Evolutionary conservation across 2,797 vertebrate species (phyloP).

Genomic region (Mastacembelus armatus): DNA sequence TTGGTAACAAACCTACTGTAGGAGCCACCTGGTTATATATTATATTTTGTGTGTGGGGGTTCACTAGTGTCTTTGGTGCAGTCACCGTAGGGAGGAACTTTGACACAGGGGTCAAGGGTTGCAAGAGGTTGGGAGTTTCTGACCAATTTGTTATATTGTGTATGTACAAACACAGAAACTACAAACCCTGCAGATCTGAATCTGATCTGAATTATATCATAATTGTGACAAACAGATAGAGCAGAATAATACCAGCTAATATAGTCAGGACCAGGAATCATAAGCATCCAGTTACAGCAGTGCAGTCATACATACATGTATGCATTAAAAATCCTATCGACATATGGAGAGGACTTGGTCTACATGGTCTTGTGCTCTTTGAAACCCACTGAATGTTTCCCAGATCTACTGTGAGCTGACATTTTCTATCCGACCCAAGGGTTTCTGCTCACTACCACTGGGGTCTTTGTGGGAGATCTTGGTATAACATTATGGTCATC

Average conservation of each 20-base stretch:
- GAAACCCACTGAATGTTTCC: slow-evolving; percentile 14
- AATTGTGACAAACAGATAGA: neutral
- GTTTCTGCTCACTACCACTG: slow-evolving; percentile 33
- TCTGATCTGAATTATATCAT: no score
- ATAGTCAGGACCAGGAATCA: slow-evolving; percentile 11
- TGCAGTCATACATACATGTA: neutral
- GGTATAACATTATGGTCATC: slow-evolving; percentile 63
- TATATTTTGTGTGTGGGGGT: no score
- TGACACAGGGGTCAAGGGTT: no score
- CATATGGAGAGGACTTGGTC: slow-evolving; percentile 30
- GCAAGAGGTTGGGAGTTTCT: no score
- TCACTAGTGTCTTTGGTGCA: no score
- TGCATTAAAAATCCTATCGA: slow-evolving; percentile 6
- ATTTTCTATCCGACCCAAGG: slow-evolving; percentile 9
- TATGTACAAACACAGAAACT: no score
- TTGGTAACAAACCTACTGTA: no score
- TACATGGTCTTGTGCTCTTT: neutral
- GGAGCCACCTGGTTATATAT: no score
- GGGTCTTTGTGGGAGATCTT: slow-evolving; percentile 53
- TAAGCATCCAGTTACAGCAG: slow-evolving; percentile 36
- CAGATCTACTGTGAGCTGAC: slow-evolving; percentile 7
- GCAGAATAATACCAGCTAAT: neutral
- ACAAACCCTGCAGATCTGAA: no score
- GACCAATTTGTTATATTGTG: no score
- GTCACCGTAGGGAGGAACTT: no score